These are phyloP conservation scores for Drosophila elegans DNA, from an alignment of 1,140 invertebrate species.

Conservation along the genomic window DNA sequence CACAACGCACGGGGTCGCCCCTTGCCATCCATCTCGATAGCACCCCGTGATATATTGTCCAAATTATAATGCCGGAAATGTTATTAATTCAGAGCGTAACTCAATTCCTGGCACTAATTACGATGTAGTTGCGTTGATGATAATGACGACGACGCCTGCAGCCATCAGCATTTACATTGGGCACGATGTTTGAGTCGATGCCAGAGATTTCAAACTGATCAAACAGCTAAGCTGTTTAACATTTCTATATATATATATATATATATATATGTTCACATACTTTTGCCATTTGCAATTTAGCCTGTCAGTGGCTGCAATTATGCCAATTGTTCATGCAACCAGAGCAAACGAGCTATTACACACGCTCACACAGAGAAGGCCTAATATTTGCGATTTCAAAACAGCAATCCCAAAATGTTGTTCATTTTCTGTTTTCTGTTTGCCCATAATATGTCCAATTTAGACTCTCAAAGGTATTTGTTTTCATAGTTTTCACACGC, in stretches of 20 bases:
- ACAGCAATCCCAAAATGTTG: background rate
- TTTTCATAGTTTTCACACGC: background rate
- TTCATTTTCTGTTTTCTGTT: background rate
- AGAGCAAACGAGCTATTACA: background rate
- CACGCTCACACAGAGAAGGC: constrained; percentile 1
- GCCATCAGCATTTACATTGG: constrained; percentile 34
- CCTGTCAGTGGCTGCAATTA: constrained; percentile 41
- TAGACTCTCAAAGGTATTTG: background rate
- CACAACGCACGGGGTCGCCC: constrained; percentile 20
- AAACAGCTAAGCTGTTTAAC: background rate
- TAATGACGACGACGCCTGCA: constrained; percentile 21
- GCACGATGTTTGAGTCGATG: constrained; percentile 13
- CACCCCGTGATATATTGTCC: constrained; percentile 55
- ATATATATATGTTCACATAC: constrained; percentile 24
- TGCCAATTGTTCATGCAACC: constrained; percentile 28
- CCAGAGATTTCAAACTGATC: constrained; percentile 16
- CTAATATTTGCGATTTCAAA: background rate
- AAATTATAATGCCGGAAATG: constrained; percentile 69
- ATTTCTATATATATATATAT: constrained; percentile 7
- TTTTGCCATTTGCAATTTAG: constrained; percentile 37
- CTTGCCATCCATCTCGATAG: constrained; percentile 28
- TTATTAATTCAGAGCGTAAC: constrained; percentile 73
- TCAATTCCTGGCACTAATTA: constrained; percentile 69
- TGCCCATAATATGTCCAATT: background rate
- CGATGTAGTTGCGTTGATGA: constrained; percentile 15